Evolutionary conservation across 2,888 invertebrate species (phyloP).

Genomic region (Cheilosia soror): DNA sequence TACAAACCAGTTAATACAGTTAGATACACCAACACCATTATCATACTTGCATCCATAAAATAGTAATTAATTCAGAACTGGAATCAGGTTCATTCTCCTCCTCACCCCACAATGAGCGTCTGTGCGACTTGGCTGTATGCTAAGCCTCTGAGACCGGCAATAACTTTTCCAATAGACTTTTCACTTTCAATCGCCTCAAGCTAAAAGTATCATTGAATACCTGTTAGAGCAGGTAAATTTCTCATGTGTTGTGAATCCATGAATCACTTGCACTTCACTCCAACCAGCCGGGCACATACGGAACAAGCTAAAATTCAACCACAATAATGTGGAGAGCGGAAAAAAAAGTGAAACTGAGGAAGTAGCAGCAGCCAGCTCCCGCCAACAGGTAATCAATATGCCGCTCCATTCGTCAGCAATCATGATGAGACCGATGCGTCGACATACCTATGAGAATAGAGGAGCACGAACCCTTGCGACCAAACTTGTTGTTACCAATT

Average conservation of each 20-base stretch:
- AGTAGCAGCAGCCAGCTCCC: slow-evolving; percentile 32
- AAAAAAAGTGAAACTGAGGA: slow-evolving; percentile 75
- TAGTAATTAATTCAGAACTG: slow-evolving; percentile 52
- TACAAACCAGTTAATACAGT: slow-evolving; percentile 5
- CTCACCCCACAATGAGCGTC: not conserved
- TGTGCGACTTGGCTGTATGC: not conserved
- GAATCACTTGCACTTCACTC: slow-evolving; percentile 56
- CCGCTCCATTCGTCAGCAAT: slow-evolving; percentile 34
- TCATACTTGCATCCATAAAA: slow-evolving; percentile 5
- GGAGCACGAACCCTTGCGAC: slow-evolving; percentile 43
- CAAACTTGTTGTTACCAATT: slow-evolving; percentile 51
- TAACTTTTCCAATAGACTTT: slow-evolving; percentile 59
- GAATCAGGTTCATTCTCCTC: slow-evolving; percentile 17
- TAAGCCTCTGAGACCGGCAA: slow-evolving; percentile 1
- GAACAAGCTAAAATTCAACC: slow-evolving; percentile 55
- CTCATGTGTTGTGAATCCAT: slow-evolving; percentile 21
- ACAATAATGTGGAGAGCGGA: slow-evolving; percentile 26
- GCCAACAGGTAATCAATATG: slow-evolving; percentile 64
- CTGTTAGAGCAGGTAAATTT: slow-evolving; percentile 63
- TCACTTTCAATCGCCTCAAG: slow-evolving; percentile 63
- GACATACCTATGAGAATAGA: slow-evolving; percentile 27
- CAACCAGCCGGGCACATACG: slow-evolving; percentile 18
- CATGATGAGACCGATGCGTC: slow-evolving; percentile 18
- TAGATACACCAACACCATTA: not conserved
- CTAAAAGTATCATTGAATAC: slow-evolving; percentile 51